Percentiles rank a stretch among this genome's conserved stretches.
These are phyloP conservation scores for Oryzias woworae DNA, from an alignment of 2,113 vertebrate genomes.

Conservation along the genomic window DNA sequence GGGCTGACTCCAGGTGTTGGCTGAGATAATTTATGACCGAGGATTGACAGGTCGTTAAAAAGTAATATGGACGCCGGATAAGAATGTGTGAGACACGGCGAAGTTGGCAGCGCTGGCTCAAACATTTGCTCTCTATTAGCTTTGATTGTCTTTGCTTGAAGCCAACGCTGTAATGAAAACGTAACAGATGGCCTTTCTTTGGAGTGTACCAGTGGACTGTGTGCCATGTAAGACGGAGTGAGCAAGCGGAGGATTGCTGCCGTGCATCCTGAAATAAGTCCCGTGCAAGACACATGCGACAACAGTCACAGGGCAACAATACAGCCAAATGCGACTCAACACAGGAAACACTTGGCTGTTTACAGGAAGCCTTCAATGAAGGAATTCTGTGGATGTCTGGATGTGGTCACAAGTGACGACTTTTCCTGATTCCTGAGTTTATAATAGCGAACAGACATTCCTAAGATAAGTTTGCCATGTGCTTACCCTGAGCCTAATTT, in stretches of 20 bases:
- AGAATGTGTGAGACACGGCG: slow-evolving; percentile 46
- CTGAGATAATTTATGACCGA: slow-evolving; percentile 38
- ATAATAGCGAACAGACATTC: slow-evolving; percentile 66
- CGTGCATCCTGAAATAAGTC: slow-evolving; percentile 8
- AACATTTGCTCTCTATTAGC: slow-evolving; percentile 72
- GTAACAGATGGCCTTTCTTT: slow-evolving; percentile 67
- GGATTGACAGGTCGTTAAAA: slow-evolving; percentile 57
- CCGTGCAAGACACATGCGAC: slow-evolving; percentile 16
- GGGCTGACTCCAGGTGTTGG: slow-evolving; percentile 51
- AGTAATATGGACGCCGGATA: slow-evolving; percentile 34
- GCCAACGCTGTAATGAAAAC: slow-evolving; percentile 65
- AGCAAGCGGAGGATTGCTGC: slow-evolving; percentile 44
- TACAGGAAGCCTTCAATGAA: slow-evolving; percentile 77
- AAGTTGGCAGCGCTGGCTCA: slow-evolving; percentile 57
- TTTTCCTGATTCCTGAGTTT: slow-evolving; percentile 65
- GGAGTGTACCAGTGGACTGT: slow-evolving; percentile 40
- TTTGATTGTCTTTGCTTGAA: slow-evolving; percentile 71
- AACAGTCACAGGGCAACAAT: slow-evolving; percentile 38
- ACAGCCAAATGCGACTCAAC: slow-evolving; percentile 52
- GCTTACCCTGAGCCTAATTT: slow-evolving; percentile 29
- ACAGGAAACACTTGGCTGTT: slow-evolving; percentile 78
- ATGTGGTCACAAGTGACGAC: slow-evolving; percentile 57
- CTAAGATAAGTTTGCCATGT: slow-evolving; percentile 29
- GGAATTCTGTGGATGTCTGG: slow-evolving; percentile 62
- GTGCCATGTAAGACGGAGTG: slow-evolving; percentile 33